These are phyloP conservation scores for Drosophila vallismaia DNA, from an alignment of 2,888 invertebrate genomes.

Conservation along the genomic window DNA sequence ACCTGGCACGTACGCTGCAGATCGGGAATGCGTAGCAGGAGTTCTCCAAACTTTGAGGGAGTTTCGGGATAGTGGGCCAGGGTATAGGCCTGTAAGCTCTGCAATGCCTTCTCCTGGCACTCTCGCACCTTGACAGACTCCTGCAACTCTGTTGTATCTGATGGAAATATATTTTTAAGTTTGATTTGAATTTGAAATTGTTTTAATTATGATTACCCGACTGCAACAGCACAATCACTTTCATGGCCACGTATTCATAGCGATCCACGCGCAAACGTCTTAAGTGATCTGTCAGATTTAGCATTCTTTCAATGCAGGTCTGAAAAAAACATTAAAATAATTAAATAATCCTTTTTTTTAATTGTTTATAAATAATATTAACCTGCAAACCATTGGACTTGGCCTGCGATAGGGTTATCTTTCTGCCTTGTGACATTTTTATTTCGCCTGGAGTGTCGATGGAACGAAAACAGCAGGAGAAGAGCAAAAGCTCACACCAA, in stretches of 20 bases:
- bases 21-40: slow-evolving; percentile 96
- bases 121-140: slow-evolving; percentile 97
- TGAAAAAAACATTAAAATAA: slow-evolving; percentile 39
- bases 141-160: slow-evolving; percentile 95
- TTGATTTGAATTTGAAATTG: not conserved
- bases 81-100: slow-evolving; percentile 96
- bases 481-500: slow-evolving; percentile 96
- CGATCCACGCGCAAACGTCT: slow-evolving; percentile 95
- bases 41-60: slow-evolving; percentile 97
- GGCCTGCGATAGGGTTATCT: slow-evolving; percentile 83
- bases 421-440: slow-evolving; percentile 86
- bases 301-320: slow-evolving; percentile 96
- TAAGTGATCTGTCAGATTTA: slow-evolving; percentile 96
- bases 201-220: slow-evolving; percentile 87
- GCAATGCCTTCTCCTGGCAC: slow-evolving; percentile 96
- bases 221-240: slow-evolving; percentile 95
- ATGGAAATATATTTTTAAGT: not conserved
- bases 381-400: slow-evolving; percentile 85
- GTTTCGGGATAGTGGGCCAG: slow-evolving; percentile 94
- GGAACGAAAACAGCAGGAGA: slow-evolving; percentile 97
- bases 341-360: not conserved
- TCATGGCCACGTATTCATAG: slow-evolving; percentile 98
- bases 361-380: no score
- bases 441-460: slow-evolving; percentile 95
- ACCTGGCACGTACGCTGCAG: slow-evolving; percentile 97